Percentiles rank a stretch among this genome's conserved stretches.
These are phyloP conservation scores for Rotaria socialis DNA, from an alignment of 2,888 invertebrate species.

Conservation along the genomic window DNA sequence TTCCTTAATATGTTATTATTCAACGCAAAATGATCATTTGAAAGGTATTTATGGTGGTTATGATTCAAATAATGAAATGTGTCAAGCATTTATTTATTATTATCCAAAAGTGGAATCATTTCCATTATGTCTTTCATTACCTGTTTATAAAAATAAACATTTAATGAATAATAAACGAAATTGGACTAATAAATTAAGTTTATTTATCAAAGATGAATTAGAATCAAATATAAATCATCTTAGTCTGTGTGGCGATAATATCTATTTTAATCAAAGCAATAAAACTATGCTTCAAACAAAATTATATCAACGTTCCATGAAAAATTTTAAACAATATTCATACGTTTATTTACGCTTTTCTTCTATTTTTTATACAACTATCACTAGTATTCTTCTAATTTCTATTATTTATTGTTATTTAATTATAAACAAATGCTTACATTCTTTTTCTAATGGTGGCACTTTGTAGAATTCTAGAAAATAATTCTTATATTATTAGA, in stretches of 20 bases:
- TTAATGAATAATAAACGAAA: background rate
- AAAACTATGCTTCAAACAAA: background rate
- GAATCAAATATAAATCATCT: background rate
- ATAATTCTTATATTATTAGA: background rate
- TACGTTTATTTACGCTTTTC: background rate
- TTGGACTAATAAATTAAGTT: background rate
- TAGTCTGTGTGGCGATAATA: constrained; percentile 12
- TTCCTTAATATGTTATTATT: background rate
- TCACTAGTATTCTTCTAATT: background rate
- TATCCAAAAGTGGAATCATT: background rate
- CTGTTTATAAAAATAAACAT: background rate
- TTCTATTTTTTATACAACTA: background rate
- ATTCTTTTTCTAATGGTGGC: background rate
- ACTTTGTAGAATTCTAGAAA: background rate
- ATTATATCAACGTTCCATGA: background rate
- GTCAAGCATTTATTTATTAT: constrained; percentile 39
- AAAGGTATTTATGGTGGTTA: background rate
- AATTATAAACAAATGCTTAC: background rate
- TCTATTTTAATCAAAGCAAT: background rate
- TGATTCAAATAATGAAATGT: constrained; percentile 25
- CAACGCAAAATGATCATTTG: background rate
- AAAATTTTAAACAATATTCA: background rate
- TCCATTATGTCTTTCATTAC: constrained; percentile 24
- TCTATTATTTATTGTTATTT: background rate
- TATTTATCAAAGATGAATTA: background rate